These are phyloP conservation scores for Myiopsitta monachus DNA, from an alignment of 2,113 vertebrate species.

Conservation along the genomic window DNA sequence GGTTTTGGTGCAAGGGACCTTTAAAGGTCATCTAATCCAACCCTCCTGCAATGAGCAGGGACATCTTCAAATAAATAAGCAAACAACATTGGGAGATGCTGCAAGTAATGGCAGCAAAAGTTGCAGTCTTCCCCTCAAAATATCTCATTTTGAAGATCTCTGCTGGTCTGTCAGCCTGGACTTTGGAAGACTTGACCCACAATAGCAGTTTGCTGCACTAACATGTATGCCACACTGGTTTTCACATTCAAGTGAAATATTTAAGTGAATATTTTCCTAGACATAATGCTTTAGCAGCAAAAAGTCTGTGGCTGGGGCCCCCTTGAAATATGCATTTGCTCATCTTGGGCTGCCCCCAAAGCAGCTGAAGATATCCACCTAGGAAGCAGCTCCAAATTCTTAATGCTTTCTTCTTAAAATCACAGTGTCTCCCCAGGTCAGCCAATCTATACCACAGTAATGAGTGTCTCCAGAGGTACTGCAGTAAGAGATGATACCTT, in stretches of 20 bases:
- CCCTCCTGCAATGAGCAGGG: not conserved
- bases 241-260: not conserved
- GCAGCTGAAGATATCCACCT: not conserved
- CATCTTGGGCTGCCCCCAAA: not conserved
- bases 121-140: not conserved
- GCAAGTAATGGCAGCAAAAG: accelerated
- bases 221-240: not conserved
- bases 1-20: not conserved
- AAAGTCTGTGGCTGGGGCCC: not conserved
- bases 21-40: not conserved
- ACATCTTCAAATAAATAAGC: not conserved
- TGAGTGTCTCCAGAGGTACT: too few relatives aligned
- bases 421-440: not conserved
- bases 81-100: accelerated
- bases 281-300: not conserved
- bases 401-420: not conserved
- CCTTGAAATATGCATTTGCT: not conserved
- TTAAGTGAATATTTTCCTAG: not conserved
- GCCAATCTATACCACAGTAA: accelerated
- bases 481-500: not conserved
- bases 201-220: not conserved
- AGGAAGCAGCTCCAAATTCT: not conserved
- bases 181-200: not conserved
- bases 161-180: not conserved
- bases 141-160: not conserved